Evolutionary conservation across 2,113 vertebrate genomes (phyloP).

Genomic region (Natator depressus): DNA sequence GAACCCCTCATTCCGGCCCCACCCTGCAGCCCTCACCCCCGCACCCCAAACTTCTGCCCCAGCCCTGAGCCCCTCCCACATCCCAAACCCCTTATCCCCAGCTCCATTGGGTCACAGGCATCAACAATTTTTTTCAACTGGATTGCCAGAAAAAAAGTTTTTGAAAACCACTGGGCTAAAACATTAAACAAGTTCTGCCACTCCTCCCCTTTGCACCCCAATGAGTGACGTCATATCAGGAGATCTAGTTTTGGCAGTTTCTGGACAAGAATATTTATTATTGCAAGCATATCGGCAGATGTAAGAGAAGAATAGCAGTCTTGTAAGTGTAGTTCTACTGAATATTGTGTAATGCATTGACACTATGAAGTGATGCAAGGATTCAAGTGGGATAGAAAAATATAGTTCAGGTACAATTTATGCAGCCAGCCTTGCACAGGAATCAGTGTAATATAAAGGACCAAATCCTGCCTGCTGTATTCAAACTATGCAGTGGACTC

Average conservation of each 20-base stretch:
- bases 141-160: no score
- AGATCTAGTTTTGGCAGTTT: background rate
- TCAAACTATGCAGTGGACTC: background rate
- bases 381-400: background rate
- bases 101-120: no score
- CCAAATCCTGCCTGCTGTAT: rapidly evolving
- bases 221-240: background rate
- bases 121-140: no score
- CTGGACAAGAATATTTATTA: background rate
- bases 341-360: background rate
- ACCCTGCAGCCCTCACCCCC: no score
- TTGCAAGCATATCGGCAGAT: background rate
- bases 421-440: background rate
- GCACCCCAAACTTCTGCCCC: no score
- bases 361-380: background rate
- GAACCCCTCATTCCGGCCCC: no score
- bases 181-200: background rate
- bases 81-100: no score
- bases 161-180: background rate
- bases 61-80: no score
- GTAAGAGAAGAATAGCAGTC: background rate
- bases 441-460: background rate
- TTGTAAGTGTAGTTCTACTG: background rate
- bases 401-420: background rate
- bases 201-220: background rate